phyloP scores from a whole-genome alignment of 2,797 vertebrate species.

The Masticophis lateralis region DNA sequence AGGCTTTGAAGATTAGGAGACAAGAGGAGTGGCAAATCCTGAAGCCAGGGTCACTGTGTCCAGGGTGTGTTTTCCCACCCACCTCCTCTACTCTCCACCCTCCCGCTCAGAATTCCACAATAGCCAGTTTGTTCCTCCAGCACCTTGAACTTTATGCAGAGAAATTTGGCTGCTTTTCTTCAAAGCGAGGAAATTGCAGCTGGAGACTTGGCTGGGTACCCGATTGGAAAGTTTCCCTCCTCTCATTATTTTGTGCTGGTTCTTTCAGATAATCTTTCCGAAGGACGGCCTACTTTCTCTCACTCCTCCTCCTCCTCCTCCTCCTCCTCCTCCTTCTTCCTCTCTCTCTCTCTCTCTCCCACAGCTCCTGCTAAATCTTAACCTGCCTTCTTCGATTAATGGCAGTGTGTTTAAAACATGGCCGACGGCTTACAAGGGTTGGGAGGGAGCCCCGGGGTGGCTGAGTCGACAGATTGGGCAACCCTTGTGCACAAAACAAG shows the following conservation, averaged over 20 bases:
- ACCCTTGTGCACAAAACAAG: too few species aligned
- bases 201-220: not conserved
- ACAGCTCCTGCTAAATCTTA: not conserved
- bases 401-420: too few species aligned
- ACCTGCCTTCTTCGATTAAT: not conserved
- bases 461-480: too few species aligned
- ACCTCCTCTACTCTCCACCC: accelerated
- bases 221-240: not conserved
- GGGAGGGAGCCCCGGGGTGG: too few species aligned
- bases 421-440: too few species aligned
- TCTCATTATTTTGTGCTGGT: not conserved
- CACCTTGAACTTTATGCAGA: not conserved
- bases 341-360: too few species aligned
- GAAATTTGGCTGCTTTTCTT: not conserved
- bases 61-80: not conserved
- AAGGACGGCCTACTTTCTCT: not conserved
- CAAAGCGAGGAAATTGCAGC: not conserved
- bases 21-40: not conserved
- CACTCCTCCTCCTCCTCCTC: not conserved
- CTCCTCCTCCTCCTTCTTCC: too few species aligned
- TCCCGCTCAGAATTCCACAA: not conserved
- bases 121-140: not conserved
- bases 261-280: not conserved
- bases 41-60: not conserved
- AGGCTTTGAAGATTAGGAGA: not conserved